These are phyloP conservation scores for Ctenosaura bakeri DNA, from an alignment of 2,797 vertebrate species.

Conservation along the genomic window DNA sequence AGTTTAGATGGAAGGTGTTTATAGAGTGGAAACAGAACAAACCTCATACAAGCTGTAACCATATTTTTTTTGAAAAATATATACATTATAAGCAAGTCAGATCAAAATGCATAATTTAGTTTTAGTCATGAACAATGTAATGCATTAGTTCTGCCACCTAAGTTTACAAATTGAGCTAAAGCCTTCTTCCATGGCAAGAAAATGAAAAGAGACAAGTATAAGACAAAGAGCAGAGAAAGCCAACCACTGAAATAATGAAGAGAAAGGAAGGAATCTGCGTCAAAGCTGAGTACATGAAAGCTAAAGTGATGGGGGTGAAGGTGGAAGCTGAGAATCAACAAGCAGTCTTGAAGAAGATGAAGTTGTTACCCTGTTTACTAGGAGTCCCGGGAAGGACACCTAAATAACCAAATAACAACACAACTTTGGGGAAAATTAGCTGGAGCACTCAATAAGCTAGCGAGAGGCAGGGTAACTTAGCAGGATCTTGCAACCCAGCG, in stretches of 20 bases:
- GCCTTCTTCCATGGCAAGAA: neutral
- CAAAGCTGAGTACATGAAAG: slow-evolving; percentile 6
- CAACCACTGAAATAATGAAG: slow-evolving; percentile 13
- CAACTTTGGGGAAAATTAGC: too few relatives aligned
- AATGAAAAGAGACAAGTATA: neutral
- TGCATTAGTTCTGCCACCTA: neutral
- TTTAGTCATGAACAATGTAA: neutral
- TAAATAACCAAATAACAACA: too few relatives aligned
- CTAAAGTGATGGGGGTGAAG: slow-evolving; percentile 2
- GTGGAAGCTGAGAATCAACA: neutral
- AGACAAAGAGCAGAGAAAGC: slow-evolving; percentile 12
- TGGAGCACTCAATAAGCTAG: too few relatives aligned
- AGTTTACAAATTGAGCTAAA: slow-evolving; percentile 15
- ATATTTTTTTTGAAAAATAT: neutral
- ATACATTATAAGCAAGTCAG: neutral
- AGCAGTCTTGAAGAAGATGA: slow-evolving; percentile 24
- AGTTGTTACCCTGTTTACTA: slow-evolving; percentile 18
- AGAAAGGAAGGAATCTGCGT: neutral
- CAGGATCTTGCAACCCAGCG: too few relatives aligned
- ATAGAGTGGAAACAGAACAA: neutral
- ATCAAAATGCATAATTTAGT: neutral
- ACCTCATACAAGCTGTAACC: too few relatives aligned
- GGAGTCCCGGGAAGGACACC: too few relatives aligned
- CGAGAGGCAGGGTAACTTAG: too few relatives aligned
- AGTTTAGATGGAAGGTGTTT: neutral